These are phyloP conservation scores for Sebastolobus altivelis DNA, from an alignment of 2,797 vertebrate genomes.

Conservation along the genomic window DNA sequence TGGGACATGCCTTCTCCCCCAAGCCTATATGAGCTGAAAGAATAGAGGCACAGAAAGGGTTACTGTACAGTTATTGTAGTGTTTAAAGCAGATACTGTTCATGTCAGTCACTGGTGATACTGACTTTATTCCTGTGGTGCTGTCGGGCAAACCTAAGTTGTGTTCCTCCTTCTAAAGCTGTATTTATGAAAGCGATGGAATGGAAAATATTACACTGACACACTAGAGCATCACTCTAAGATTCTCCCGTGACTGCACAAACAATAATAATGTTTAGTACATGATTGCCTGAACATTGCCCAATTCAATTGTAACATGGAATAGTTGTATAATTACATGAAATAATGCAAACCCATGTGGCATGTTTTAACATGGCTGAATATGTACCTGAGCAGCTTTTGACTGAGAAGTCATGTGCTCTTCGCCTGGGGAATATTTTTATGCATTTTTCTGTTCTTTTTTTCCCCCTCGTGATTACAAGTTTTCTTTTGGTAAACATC, in stretches of 20 bases:
- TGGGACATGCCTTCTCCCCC: neutral
- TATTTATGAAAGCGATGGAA: neutral
- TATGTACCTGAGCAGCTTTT: constrained; percentile 38
- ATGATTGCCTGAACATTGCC: constrained; percentile 26
- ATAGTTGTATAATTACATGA: constrained; percentile 66
- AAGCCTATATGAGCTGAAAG: neutral
- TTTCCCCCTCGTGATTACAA: constrained; percentile 54
- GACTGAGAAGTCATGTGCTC: constrained; percentile 36
- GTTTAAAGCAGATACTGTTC: neutral
- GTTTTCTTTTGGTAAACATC: constrained; percentile 62
- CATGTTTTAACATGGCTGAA: constrained; percentile 78
- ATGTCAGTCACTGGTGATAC: neutral
- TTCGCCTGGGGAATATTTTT: constrained; percentile 68
- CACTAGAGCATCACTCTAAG: neutral
- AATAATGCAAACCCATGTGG: constrained; percentile 62
- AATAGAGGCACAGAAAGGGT: neutral
- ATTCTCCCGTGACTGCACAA: constrained; percentile 4
- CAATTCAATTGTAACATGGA: constrained; percentile 33
- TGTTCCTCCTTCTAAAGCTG: neutral
- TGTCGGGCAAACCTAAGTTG: neutral
- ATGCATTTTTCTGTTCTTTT: constrained; percentile 55
- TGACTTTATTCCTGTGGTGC: neutral
- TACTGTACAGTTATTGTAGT: neutral
- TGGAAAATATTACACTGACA: neutral
- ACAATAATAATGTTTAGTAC: neutral